phyloP scores from a whole-genome alignment of 2,888 invertebrate genomes.

The Trisateles emortualis region DNA sequence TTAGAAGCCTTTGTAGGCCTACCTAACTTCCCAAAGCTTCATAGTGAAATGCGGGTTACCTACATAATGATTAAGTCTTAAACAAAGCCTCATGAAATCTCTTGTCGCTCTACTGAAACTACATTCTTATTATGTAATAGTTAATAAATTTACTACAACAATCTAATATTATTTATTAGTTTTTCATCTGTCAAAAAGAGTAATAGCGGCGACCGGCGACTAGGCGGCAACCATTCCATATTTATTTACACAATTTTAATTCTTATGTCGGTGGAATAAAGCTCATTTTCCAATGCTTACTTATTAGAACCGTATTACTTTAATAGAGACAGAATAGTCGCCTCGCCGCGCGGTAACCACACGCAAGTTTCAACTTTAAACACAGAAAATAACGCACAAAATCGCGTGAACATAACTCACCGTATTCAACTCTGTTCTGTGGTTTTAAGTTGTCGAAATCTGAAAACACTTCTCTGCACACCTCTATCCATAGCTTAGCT shows the following conservation, averaged over 20 bases:
- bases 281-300: background rate
- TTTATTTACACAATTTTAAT: background rate
- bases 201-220: background rate
- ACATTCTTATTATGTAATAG: background rate
- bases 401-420: slow-evolving; percentile 45
- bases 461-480: slow-evolving; percentile 58
- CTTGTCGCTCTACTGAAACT: too few species aligned
- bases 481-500: slow-evolving; percentile 61
- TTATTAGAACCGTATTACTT: background rate
- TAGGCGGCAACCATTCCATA: background rate
- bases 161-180: background rate
- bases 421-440: slow-evolving; percentile 59
- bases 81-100: too few species aligned
- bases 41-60: too few species aligned
- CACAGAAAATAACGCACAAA: rapidly evolving
- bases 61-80: too few species aligned
- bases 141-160: background rate
- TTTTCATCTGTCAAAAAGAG: background rate
- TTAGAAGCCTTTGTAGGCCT: too few species aligned
- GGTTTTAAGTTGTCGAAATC: slow-evolving; percentile 58
- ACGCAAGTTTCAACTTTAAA: slow-evolving; percentile 21
- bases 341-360: background rate
- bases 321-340: slow-evolving; percentile 2
- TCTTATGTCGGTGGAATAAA: background rate
- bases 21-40: too few species aligned